These are phyloP conservation scores for Brevimyrus niger DNA, from an alignment of 2,113 vertebrate species.

Conservation along the genomic window DNA sequence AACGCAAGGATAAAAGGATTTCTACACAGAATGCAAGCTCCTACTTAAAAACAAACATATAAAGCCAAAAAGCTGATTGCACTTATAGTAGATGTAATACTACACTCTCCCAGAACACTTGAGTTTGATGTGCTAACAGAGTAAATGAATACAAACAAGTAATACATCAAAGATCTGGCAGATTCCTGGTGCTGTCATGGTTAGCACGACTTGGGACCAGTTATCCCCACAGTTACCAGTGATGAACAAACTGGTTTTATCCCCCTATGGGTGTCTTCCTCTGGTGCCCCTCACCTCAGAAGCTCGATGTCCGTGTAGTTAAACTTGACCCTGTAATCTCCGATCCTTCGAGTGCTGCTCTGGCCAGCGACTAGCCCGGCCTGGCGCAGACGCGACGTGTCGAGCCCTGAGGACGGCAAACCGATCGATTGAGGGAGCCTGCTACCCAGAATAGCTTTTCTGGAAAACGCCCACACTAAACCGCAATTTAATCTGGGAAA, in stretches of 20 bases:
- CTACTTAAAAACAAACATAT: neutral
- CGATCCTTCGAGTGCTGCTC: conserved; percentile 87
- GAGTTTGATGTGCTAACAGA: neutral
- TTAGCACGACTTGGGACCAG: neutral
- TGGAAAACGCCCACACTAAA: neutral
- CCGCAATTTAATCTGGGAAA: neutral
- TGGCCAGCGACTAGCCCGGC: conserved; percentile 79
- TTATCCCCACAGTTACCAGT: neutral
- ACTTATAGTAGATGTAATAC: neutral
- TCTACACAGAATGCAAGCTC: neutral
- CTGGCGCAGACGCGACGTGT: conserved; percentile 78
- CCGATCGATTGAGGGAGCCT: neutral
- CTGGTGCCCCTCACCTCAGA: conserved; percentile 70
- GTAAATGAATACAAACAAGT: neutral
- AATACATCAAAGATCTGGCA: neutral
- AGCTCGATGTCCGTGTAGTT: conserved; percentile 87
- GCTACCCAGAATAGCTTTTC: neutral
- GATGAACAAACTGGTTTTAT: neutral
- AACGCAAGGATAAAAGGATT: neutral
- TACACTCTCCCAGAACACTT: neutral
- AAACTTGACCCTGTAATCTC: conserved; percentile 90
- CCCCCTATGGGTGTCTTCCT: neutral
- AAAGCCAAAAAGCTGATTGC: neutral
- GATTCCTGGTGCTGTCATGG: neutral
- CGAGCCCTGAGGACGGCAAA: conserved; percentile 66